Percentiles rank a stretch among this genome's conserved stretches.
phyloP scores from a whole-genome alignment of 2,797 vertebrate genomes.

The Ammospiza maritima region DNA sequence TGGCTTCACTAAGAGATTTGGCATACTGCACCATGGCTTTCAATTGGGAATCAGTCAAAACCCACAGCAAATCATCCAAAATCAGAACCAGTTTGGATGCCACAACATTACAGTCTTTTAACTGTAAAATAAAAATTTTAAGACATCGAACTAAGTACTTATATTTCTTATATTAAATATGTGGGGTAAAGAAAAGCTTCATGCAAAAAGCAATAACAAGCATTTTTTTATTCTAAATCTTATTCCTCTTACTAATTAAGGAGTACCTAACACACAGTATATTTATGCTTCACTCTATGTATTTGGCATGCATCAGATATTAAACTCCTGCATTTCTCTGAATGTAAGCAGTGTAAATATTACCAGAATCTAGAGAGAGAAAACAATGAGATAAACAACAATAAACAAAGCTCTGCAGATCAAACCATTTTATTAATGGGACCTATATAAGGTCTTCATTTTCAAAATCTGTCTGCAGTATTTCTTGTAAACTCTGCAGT shows the following conservation, averaged over 20 bases:
- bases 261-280: not conserved
- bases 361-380: not conserved
- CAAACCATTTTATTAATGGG: not conserved
- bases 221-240: not conserved
- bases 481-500: not conserved
- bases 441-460: not conserved
- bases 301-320: not conserved
- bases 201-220: not conserved
- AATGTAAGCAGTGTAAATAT: not conserved
- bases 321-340: not conserved
- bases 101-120: conserved; percentile 97
- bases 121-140: conserved; percentile 75
- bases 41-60: conserved; percentile 97
- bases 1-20: conserved; percentile 97
- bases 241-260: not conserved
- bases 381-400: not conserved
- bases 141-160: conserved; percentile 6
- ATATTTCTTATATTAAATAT: not conserved
- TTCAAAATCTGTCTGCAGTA: not conserved
- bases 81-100: conserved; percentile 95
- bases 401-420: not conserved
- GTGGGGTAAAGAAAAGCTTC: not conserved
- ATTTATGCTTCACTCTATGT: not conserved
- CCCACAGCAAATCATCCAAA: conserved; percentile 97
- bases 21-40: conserved; percentile 99